Percentiles rank a stretch among this genome's conserved stretches.
Evolutionary conservation across 1,140 invertebrate genomes (phyloP).

Genomic region (Drosophila lacertosa): DNA sequence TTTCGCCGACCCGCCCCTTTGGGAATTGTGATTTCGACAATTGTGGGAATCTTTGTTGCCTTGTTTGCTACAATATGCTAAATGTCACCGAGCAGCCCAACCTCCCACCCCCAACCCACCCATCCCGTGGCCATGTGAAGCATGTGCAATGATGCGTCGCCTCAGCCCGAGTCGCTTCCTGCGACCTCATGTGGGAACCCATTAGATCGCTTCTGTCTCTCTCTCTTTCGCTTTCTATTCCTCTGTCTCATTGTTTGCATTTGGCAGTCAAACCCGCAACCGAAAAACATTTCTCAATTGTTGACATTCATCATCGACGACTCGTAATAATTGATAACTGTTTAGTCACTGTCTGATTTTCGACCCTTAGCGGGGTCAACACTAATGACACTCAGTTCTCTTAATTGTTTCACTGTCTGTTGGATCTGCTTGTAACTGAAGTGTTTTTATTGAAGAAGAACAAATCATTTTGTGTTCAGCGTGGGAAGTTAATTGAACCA

Average conservation of each 20-base stretch:
- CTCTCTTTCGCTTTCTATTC: too few relatives aligned
- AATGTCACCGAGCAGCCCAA: constrained; percentile 40
- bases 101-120: constrained; percentile 31
- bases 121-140: constrained; percentile 18
- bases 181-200: constrained; percentile 49
- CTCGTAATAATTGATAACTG: constrained; percentile 76
- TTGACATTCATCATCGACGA: constrained; percentile 52
- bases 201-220: constrained; percentile 10
- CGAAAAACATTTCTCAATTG: constrained; percentile 40
- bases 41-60: constrained; percentile 66
- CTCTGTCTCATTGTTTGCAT: constrained; percentile 30
- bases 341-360: constrained; percentile 74
- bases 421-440: constrained; percentile 22
- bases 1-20: not conserved
- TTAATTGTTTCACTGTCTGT: constrained; percentile 45
- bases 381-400: constrained; percentile 19
- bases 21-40: constrained; percentile 74
- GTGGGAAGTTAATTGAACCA: constrained; percentile 55
- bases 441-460: constrained; percentile 25
- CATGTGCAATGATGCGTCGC: constrained; percentile 68
- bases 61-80: constrained; percentile 55
- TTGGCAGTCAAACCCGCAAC: constrained; percentile 32
- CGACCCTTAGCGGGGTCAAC: constrained; percentile 49
- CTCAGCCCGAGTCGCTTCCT: constrained; percentile 25
- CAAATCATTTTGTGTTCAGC: constrained; percentile 39